These are phyloP conservation scores for Pseudococcus jackbeardsleyi DNA, from an alignment of 2,888 invertebrate genomes.

Conservation along the genomic window DNA sequence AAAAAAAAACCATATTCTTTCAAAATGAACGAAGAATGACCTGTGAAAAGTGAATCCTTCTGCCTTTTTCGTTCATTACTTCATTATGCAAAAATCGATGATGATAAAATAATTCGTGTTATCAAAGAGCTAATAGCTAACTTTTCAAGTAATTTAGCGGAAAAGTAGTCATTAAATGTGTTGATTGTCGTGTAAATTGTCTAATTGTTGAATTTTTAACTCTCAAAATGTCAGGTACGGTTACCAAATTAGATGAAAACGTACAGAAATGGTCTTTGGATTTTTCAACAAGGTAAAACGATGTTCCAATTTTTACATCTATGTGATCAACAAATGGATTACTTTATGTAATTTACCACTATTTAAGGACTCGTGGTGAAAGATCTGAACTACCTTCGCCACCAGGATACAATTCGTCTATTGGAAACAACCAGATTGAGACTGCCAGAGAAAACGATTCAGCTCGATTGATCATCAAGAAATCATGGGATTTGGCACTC, in stretches of 20 bases:
- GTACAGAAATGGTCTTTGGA: slow-evolving; percentile 62
- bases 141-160: not conserved
- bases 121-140: not conserved
- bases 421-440: slow-evolving; percentile 81
- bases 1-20: not conserved
- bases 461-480: slow-evolving; percentile 88
- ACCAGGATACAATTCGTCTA: slow-evolving; percentile 85
- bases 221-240: slow-evolving; percentile 17
- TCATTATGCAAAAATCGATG: slow-evolving; percentile 4
- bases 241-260: slow-evolving; percentile 58
- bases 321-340: slow-evolving; percentile 58
- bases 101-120: not conserved
- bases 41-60: too few species aligned
- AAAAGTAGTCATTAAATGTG: not conserved
- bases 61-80: not conserved
- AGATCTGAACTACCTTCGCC: slow-evolving; percentile 73
- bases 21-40: not conserved
- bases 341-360: not conserved
- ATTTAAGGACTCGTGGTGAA: slow-evolving; percentile 68
- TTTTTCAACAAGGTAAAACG: slow-evolving; percentile 59
- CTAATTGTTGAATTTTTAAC: slow-evolving; percentile 2
- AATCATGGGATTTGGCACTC: slow-evolving; percentile 96
- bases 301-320: not conserved
- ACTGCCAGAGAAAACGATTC: slow-evolving; percentile 86
- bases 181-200: not conserved